Evolutionary conservation across 2,113 vertebrate species (phyloP).

Genomic region (Hippocampus abdominalis): DNA sequence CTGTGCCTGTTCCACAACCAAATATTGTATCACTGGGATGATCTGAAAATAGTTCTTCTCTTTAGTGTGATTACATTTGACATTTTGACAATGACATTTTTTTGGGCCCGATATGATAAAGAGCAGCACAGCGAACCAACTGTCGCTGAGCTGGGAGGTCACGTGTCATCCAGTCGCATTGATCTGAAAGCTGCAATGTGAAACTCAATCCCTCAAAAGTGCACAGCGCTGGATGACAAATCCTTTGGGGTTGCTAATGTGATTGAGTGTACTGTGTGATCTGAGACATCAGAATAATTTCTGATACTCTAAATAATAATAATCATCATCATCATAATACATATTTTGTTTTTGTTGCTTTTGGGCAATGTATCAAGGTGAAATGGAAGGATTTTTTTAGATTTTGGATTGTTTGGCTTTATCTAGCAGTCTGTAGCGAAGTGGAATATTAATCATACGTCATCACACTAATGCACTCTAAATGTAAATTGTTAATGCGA

Average conservation of each 20-base stretch:
- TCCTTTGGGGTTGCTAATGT: slow-evolving; percentile 41
- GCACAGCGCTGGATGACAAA: slow-evolving; percentile 27
- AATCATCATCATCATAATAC: not conserved
- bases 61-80: not conserved
- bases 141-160: slow-evolving; percentile 41
- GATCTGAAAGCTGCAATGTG: slow-evolving; percentile 37
- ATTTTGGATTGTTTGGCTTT: slow-evolving; percentile 10
- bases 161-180: slow-evolving; percentile 22
- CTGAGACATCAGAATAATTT: slow-evolving; percentile 15
- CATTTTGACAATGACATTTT: not conserved
- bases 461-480: not conserved
- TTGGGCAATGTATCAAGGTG: not conserved
- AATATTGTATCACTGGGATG: not conserved
- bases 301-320: not conserved
- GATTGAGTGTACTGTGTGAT: slow-evolving; percentile 17
- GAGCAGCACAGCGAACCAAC: slow-evolving; percentile 1
- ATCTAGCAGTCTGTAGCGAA: not conserved
- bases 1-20: not conserved
- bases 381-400: not conserved
- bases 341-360: not conserved
- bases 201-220: slow-evolving; percentile 37
- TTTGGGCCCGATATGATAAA: not conserved
- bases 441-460: too few species aligned
- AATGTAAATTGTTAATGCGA: not conserved
- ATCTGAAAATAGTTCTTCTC: not conserved